phyloP scores from a whole-genome alignment of 2,888 invertebrate species.

The Drosophila maculinotata region DNA sequence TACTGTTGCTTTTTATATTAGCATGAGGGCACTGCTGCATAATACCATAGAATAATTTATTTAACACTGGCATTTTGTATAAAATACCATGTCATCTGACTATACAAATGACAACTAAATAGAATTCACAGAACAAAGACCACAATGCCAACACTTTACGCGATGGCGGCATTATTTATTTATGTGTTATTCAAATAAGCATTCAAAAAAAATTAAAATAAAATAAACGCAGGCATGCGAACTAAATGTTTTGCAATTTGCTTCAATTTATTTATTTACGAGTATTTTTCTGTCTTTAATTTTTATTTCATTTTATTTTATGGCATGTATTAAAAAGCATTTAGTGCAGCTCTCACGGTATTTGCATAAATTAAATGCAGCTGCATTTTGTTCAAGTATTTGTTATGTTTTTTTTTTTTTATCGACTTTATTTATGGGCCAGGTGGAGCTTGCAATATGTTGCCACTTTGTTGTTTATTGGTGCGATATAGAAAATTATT shows the following conservation, averaged over 20 bases:
- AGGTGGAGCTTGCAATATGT: conserved; percentile 58
- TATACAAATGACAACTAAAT: conserved; percentile 28
- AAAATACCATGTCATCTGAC: conserved; percentile 25
- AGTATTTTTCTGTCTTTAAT: conserved; percentile 6
- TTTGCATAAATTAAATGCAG: conserved; percentile 71
- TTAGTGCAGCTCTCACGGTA: conserved; percentile 48
- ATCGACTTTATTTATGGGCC: conserved; percentile 54
- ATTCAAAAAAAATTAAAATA: conserved; percentile 37
- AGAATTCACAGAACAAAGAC: conserved; percentile 29
- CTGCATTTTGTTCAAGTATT: conserved; percentile 16
- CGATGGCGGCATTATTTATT: conserved; percentile 62
- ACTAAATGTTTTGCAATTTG: conserved; percentile 34
- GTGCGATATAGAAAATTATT: conserved; percentile 27
- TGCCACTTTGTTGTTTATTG: conserved; percentile 62
- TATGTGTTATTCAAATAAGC: conserved; percentile 61
- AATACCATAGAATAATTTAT: conserved; percentile 39
- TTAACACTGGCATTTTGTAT: conserved; percentile 19
- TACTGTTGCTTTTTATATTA: conserved; percentile 7
- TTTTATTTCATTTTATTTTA: conserved; percentile 14
- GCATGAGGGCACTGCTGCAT: conserved; percentile 4
- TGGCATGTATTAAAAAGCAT: conserved; percentile 38
- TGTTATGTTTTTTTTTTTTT: conserved; percentile 15
- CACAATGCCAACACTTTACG: conserved; percentile 51
- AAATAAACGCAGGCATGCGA: neutral
- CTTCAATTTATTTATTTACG: conserved; percentile 44